Percentiles rank a stretch among this genome's conserved stretches.
Conservation (phyloP, 2,113 vertebrate genomes). For the Rana temporaria region DNA sequence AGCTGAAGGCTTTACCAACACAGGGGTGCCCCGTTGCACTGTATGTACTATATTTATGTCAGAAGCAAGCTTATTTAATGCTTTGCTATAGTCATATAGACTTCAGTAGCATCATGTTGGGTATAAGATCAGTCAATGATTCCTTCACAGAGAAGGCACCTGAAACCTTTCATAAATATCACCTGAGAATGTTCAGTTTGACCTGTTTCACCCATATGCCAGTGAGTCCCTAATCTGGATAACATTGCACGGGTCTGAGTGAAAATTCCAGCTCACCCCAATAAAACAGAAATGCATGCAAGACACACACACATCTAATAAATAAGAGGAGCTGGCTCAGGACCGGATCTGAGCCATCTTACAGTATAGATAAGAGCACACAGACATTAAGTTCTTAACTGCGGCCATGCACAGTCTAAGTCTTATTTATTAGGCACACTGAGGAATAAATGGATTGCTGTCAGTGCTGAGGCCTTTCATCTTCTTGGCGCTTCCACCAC, state of each 20-base stretch:
- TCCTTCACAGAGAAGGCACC: constrained; percentile 38
- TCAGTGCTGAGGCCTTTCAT: constrained; percentile 64
- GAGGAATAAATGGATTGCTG: constrained; percentile 68
- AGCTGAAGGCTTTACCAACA: neutral
- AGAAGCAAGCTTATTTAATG: neutral
- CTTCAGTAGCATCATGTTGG: neutral
- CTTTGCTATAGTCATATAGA: neutral
- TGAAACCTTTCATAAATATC: constrained; percentile 9
- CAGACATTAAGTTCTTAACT: constrained; percentile 36
- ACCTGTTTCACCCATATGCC: constrained; percentile 1
- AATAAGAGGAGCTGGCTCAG: constrained; percentile 49
- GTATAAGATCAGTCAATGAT: neutral
- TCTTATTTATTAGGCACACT: constrained; percentile 64
- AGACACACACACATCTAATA: constrained; percentile 56
- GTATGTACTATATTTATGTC: neutral
- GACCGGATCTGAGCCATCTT: constrained; percentile 28
- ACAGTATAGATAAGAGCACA: constrained; percentile 49
- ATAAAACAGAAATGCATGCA: constrained; percentile 53
- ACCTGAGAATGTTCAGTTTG: constrained; percentile 28
- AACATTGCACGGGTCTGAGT: constrained; percentile 25
- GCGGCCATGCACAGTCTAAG: constrained; percentile 24
- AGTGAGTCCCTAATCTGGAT: constrained; percentile 36
- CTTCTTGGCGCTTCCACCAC: constrained; percentile 65
- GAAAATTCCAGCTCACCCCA: constrained; percentile 45
- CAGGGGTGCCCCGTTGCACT: neutral